Percentiles rank a stretch among this genome's conserved stretches.
Evolutionary conservation across 2,113 vertebrate species (phyloP).

Genomic region (Sula dactylatra): DNA sequence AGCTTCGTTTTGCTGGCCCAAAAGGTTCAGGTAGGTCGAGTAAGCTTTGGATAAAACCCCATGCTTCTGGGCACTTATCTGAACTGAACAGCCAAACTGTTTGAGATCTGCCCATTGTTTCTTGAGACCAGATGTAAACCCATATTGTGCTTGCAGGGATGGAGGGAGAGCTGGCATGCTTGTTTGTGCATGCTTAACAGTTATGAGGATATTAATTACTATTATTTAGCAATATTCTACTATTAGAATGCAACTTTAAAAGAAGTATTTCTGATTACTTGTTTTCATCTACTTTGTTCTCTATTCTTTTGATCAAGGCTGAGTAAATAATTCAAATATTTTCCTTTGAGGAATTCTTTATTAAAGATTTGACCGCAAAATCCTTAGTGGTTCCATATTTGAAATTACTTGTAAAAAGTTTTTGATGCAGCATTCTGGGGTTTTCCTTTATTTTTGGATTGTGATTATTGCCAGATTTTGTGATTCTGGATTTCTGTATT

Average conservation of each 20-base stretch:
- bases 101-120: slow-evolving; percentile 11
- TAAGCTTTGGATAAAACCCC: slow-evolving; percentile 29
- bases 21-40: slow-evolving; percentile 50
- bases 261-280: background rate
- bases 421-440: background rate
- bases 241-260: background rate
- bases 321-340: slow-evolving; percentile 28
- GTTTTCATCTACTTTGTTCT: background rate
- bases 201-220: background rate
- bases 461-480: background rate
- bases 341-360: slow-evolving; percentile 1
- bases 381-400: background rate
- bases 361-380: background rate
- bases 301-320: background rate
- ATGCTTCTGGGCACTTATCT: background rate
- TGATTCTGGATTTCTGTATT: background rate
- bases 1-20: background rate
- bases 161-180: background rate
- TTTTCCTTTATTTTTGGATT: background rate
- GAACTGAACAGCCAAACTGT: background rate
- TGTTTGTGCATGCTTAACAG: background rate
- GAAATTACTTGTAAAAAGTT: background rate
- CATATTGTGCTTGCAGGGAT: slow-evolving; percentile 39
- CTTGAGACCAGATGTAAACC: slow-evolving; percentile 47
- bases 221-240: background rate